Base-by-base conservation (phyloP, 2,888 invertebrate species). In the Melipona beecheii region DNA sequence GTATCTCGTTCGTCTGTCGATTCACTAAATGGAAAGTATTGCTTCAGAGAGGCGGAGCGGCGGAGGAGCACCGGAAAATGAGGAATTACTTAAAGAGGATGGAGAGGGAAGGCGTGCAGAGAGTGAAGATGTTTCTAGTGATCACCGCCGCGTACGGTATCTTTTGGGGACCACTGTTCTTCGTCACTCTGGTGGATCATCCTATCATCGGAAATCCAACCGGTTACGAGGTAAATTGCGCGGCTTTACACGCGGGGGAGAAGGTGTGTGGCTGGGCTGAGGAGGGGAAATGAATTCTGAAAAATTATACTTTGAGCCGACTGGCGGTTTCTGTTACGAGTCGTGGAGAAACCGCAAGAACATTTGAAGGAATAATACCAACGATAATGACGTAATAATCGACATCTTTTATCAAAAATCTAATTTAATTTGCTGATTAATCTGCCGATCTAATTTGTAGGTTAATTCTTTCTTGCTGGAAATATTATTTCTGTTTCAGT, bases 141-240 rank as follows among this genome's bases (percentile, higher is more conserved):
- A 97, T 98, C 93, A 97, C 97, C 0, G 97, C 97, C 0, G 97
- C 97, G 50, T 98, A 98, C 94, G 96, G 98, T 65, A 95, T 98
- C 75, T 98, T 98, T 95, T 98, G 98, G 98, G 98, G 98, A 85
- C 98, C 98, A 21, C 95, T 98, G 86, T 98, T 98, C 95, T 96
- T 98, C 89, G 97, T 98, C 90, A 98, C 98, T 3, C 95, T 98
- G 85, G 95, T 97, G 76, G 97, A 97, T 93, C 97, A 97, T 93
- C 97, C 97, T 5, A 95, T 97, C 71, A 95, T 97, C 87, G 97
- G 97, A 69, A 96, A 96, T 88, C 96, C 96, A 88, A 95, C 97
- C 86, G 97, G 97, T 86, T 97, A 97, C 94, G 97, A 97, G 96
- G 97, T 97, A 94, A 60, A 60, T 24, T 31, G 31, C 31, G 31